Percentiles rank a stretch among this genome's conserved stretches.
These are phyloP conservation scores for Drosophila histrio DNA, from an alignment of 2,888 invertebrate genomes.

Conservation along the genomic window DNA sequence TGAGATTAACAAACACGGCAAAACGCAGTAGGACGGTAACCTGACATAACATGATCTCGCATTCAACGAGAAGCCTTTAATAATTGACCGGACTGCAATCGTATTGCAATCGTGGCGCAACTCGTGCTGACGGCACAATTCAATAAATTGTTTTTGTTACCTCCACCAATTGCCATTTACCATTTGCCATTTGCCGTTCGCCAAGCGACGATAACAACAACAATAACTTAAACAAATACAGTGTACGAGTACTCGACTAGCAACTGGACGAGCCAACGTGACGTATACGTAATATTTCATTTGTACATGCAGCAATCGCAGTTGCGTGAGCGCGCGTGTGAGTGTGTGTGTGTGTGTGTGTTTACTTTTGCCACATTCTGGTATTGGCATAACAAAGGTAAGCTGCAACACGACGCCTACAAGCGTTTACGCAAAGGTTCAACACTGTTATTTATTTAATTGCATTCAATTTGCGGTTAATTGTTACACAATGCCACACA, in stretches of 20 bases:
- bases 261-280: slow-evolving; percentile 55
- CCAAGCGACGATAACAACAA: slow-evolving; percentile 58
- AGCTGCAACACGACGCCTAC: slow-evolving; percentile 60
- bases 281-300: slow-evolving; percentile 80
- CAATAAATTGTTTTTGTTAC: slow-evolving; percentile 28
- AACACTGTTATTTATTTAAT: slow-evolving; percentile 81
- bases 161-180: slow-evolving; percentile 1
- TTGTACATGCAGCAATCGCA: slow-evolving; percentile 57
- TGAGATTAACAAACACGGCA: not conserved
- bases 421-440: slow-evolving; percentile 77
- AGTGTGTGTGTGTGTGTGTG: slow-evolving; percentile 37
- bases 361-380: slow-evolving; percentile 36
- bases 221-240: slow-evolving; percentile 75
- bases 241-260: slow-evolving; percentile 18
- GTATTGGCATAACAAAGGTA: slow-evolving; percentile 40
- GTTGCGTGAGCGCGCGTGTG: slow-evolving; percentile 12
- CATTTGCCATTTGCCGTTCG: slow-evolving; percentile 24
- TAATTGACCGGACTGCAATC: slow-evolving; percentile 50
- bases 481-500: slow-evolving; percentile 77
- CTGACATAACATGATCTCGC: slow-evolving; percentile 10
- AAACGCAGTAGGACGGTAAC: not conserved
- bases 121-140: slow-evolving; percentile 2
- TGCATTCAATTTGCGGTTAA: slow-evolving; percentile 81
- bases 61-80: slow-evolving; percentile 22
- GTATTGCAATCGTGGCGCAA: slow-evolving; percentile 5